These are phyloP conservation scores for Rhingia campestris DNA, from an alignment of 2,888 invertebrate genomes.

Conservation along the genomic window DNA sequence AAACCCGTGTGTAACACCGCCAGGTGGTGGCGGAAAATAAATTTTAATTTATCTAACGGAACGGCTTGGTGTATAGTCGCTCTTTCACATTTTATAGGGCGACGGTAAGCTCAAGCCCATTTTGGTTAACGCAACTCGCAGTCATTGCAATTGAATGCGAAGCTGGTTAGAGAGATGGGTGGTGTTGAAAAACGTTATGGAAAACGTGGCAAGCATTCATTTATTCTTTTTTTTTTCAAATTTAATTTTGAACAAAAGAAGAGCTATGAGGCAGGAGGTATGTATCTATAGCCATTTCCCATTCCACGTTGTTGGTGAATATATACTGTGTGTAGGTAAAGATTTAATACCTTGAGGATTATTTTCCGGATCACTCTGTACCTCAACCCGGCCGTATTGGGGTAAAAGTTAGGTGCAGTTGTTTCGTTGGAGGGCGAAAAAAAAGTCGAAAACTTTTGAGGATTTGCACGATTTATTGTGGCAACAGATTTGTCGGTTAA, in stretches of 20 bases:
- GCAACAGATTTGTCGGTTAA: not conserved
- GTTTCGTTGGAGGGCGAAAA: conserved; percentile 11
- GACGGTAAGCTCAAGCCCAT: not conserved
- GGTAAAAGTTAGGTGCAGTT: not conserved
- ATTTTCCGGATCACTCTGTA: not conserved
- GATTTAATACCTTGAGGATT: conserved; percentile 45
- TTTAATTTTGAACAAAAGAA: conserved; percentile 57
- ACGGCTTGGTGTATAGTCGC: conserved; percentile 28
- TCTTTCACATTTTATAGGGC: not conserved
- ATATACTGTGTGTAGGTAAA: conserved; percentile 54
- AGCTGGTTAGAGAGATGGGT: not conserved
- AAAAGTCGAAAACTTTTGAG: conserved; percentile 11
- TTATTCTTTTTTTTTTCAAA: conserved; percentile 31
- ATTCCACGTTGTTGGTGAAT: not conserved
- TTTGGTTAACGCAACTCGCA: conserved; percentile 39
- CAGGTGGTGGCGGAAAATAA: conserved; percentile 57
- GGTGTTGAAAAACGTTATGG: not conserved
- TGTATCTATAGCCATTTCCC: conserved; percentile 6
- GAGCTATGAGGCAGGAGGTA: not conserved
- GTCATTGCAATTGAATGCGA: conserved; percentile 33
- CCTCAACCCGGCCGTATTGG: not conserved
- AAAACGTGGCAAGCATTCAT: not conserved
- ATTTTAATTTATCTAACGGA: conserved; percentile 61
- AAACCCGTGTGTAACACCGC: conserved; percentile 12
- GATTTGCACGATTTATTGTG: conserved; percentile 36